Base-by-base conservation (phyloP, 1,140 invertebrate genomes). In the Hyphantria cunea region DNA sequence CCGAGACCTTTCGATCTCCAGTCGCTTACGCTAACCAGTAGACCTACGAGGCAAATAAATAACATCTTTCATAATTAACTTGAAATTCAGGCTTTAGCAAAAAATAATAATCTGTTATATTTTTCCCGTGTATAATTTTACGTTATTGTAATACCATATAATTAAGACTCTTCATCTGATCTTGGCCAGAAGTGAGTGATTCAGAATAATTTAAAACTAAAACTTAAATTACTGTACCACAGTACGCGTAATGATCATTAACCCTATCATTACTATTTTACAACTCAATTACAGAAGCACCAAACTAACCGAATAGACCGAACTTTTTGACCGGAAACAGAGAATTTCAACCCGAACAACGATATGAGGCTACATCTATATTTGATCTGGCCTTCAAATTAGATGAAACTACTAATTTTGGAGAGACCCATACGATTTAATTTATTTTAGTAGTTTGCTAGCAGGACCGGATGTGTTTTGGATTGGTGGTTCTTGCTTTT, bases 191-290 rank as follows among this genome's bases (percentile, higher is more conserved):
- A n/a, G n/a, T n/a, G n/a, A 41, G 39, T 9, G 41, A 39, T 37
- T 48, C 41, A 9, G 12, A 47, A 44, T 48, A 17, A 58, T 58
- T 47, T 32, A 12, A 37, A 7, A 58, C 44, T 8, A 37, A 39
- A 55, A 55, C 42, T 37, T 25, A 58, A 58, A 34, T n/a, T n/a
- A n/a, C n/a, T n/a, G n/a, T n/a, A 58, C 44, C 37, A 58, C 54
- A 17, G 33, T 48, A 32, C n/a, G n/a, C n/a, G n/a, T n/a, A n/a
- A n/a, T n/a, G n/a, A n/a, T n/a, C n/a, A n/a, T n/a, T n/a, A n/a
- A n/a, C 54, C 44, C 54, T 58, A 58, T 58, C 54, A 58, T 58
- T 58, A 58, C 32, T 58, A 37, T 58, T 58, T 58, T 58, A 48
- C 37, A 58, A 58, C 54, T 58, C 44, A 58, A 58, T 58, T 58